Conservation (phyloP, 2,113 vertebrate genomes). For the Entomyzon cyanotis region DNA sequence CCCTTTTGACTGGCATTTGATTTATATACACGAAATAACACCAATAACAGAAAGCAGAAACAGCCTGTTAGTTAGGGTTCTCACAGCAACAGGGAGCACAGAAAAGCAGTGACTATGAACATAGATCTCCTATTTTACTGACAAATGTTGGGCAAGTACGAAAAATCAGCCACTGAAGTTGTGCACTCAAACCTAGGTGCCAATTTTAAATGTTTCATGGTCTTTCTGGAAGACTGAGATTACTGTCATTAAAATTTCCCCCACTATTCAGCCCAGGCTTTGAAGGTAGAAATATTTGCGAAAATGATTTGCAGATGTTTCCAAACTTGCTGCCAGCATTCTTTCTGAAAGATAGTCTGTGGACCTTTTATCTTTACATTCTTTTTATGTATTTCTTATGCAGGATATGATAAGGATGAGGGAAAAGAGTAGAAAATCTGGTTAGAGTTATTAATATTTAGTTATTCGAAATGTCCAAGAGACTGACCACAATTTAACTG, state of each 20-base stretch:
- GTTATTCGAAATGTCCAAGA: background rate
- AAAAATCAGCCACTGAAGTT: background rate
- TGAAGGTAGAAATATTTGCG: slow-evolving; percentile 18
- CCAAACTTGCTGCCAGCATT: slow-evolving; percentile 12
- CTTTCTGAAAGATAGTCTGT: background rate
- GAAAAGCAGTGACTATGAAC: background rate
- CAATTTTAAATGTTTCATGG: background rate
- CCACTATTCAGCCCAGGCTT: background rate
- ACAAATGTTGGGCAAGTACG: background rate
- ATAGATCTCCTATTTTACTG: background rate
- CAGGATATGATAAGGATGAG: background rate
- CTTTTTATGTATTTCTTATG: background rate
- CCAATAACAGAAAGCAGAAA: background rate
- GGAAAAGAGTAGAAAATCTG: background rate
- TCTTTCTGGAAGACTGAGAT: background rate
- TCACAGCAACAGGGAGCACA: background rate
- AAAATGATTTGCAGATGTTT: slow-evolving; percentile 63
- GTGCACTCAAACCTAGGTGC: background rate
- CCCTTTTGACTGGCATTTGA: background rate
- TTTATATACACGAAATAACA: background rate
- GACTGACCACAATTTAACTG: background rate
- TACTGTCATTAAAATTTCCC: background rate
- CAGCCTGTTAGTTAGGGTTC: background rate
- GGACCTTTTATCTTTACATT: background rate
- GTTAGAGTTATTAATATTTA: background rate